Percentiles rank a stretch among this genome's conserved stretches.
Conservation (phyloP, 2,113 vertebrate genomes). For the Cynopterus brachyotis region DNA sequence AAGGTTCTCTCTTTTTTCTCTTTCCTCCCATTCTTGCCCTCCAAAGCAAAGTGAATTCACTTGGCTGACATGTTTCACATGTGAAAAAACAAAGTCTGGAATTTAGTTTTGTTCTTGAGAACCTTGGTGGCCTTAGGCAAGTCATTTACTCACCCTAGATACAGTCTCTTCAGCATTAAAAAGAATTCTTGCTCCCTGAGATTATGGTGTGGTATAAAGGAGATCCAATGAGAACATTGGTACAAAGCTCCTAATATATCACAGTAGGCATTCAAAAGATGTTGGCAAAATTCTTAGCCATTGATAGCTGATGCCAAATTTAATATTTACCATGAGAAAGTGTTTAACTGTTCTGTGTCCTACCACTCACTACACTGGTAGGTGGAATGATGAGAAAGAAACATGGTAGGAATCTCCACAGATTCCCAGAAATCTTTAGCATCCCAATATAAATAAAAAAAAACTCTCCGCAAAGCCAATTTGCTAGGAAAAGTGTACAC, state of each 20-base stretch:
- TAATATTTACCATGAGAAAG: neutral
- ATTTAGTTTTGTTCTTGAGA: neutral
- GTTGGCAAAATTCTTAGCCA: neutral
- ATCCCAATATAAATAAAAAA: neutral
- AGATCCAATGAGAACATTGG: neutral
- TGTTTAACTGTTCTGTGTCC: neutral
- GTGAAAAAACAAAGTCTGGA: neutral
- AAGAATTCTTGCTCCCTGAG: neutral
- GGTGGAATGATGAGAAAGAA: neutral
- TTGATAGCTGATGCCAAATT: neutral
- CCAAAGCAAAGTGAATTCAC: neutral
- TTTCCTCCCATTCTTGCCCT: neutral
- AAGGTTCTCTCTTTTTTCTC: neutral
- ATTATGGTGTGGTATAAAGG: neutral
- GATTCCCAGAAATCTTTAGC: neutral
- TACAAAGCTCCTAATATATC: neutral
- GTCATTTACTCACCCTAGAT: neutral
- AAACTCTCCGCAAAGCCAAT: neutral
- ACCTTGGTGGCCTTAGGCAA: neutral
- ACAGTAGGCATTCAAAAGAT: neutral
- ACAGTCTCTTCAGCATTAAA: neutral
- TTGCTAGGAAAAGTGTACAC: neutral
- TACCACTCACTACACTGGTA: neutral
- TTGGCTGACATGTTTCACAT: neutral
- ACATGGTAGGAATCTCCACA: neutral